These are phyloP conservation scores for Dendronephthya gigantea DNA, from an alignment of 64 coral and sea anemone species.

Conservation along the genomic window DNA sequence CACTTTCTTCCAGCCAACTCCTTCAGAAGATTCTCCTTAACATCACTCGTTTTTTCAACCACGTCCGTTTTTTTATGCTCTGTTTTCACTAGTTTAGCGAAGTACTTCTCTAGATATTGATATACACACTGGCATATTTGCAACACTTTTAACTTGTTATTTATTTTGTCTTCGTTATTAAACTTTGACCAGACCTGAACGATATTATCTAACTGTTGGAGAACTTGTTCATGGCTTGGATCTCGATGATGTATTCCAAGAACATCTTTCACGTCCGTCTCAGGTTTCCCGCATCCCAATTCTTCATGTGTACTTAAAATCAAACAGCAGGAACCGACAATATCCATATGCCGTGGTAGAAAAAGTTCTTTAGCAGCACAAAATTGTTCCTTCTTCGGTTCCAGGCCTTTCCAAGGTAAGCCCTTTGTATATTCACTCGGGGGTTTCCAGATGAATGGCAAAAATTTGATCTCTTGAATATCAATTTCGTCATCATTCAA, in stretches of 20 bases:
- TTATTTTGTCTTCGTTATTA: slow-evolving; percentile 19
- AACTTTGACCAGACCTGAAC: slow-evolving; percentile 28
- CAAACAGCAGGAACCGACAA: slow-evolving; percentile 53
- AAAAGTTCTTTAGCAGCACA: slow-evolving; percentile 50
- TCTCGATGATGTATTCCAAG: slow-evolving; percentile 40
- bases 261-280: slow-evolving; percentile 38
- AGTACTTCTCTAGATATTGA: slow-evolving; percentile 48
- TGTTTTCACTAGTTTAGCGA: neutral
- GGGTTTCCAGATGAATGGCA: slow-evolving; percentile 52
- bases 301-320: slow-evolving; percentile 58
- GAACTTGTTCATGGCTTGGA: slow-evolving; percentile 40
- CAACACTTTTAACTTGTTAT: slow-evolving; percentile 34
- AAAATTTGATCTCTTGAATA: slow-evolving; percentile 29
- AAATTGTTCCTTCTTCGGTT: slow-evolving; percentile 13
- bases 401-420: slow-evolving; percentile 63
- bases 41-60: neutral
- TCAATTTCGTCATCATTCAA: neutral
- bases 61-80: neutral
- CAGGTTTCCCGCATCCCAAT: slow-evolving; percentile 50
- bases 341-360: slow-evolving; percentile 31
- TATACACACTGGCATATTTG: slow-evolving; percentile 56
- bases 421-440: slow-evolving; percentile 10
- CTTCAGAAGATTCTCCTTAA: slow-evolving; percentile 37
- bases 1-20: slow-evolving; percentile 57
- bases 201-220: slow-evolving; percentile 59